Percentiles rank a stretch among this genome's conserved stretches.
These are phyloP conservation scores for Pterocles orientalis DNA, from an alignment of 2,113 vertebrate genomes.

Conservation along the genomic window DNA sequence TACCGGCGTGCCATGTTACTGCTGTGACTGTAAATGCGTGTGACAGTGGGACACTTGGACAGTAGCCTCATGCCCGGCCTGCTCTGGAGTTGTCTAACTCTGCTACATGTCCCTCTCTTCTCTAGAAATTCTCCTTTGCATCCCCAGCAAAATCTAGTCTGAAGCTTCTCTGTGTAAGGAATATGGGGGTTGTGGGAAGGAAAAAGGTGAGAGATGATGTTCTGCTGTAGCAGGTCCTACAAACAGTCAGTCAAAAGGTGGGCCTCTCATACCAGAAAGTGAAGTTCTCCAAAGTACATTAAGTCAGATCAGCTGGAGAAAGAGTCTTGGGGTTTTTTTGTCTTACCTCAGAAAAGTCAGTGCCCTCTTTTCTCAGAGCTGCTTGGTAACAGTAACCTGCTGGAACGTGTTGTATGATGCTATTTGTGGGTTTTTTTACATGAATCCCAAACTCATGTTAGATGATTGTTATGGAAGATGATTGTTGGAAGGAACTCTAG, in stretches of 20 bases:
- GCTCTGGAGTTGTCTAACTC: background rate
- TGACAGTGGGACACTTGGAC: background rate
- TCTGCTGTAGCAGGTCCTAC: background rate
- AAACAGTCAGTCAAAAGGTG: background rate
- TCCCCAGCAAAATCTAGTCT: background rate
- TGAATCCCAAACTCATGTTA: background rate
- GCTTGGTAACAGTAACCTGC: background rate
- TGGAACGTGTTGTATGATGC: background rate
- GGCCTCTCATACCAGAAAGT: background rate
- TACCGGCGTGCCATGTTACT: fast-evolving
- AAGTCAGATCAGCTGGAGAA: background rate
- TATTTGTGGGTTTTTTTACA: background rate
- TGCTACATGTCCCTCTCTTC: background rate
- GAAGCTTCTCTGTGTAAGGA: fast-evolving
- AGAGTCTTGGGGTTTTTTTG: background rate
- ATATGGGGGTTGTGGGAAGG: background rate
- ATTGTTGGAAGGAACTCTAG: background rate
- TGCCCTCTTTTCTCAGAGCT: background rate
- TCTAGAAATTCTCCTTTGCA: background rate
- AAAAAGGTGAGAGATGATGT: background rate
- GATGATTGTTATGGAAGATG: fast-evolving
- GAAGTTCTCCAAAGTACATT: background rate
- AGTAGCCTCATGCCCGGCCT: background rate
- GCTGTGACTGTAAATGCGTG: background rate
- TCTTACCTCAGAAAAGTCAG: background rate